Evolutionary conservation across 2,888 invertebrate species (phyloP), one percentile per base, ranked within the genome.

Genomic region (Bombylius discolor): DNA sequence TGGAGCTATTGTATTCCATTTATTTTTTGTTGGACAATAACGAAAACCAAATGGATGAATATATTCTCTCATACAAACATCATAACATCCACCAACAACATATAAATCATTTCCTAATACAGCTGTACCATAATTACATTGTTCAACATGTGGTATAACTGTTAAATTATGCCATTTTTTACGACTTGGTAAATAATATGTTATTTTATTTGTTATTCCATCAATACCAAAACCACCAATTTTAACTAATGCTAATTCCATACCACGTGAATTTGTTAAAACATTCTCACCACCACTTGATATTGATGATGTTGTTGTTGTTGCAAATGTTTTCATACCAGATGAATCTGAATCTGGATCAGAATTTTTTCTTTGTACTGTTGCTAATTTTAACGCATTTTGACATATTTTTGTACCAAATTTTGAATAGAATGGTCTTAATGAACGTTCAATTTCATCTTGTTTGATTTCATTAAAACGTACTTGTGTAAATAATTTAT

Each of bases 21-120:
- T 77, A 64, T 82, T 78, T 34, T 75, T 76, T 34, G 78, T 70
- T 0, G 85, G 83, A 62, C 77, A 78, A 63, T 81, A 82, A 6
- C 81, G 78, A 67, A 85, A 85, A 0, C 85, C 85, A 67, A 84
- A 85, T 0, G 84, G 83, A 72, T 85, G 85, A 54, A 84, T 81
- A 63, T 83, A 81, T 70, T 86, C 85, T 54, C 70, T 69, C 53
- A 84, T 69, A 39, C 78, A 79, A 51, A 83, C 82, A 69, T 85
- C 84, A 65, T 84, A 85, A 62, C 85, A 84, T 1, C 85, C 86
- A 13, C 85, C 86, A 13, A 85, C 79, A 5, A 85, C 79, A 64
- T 81, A 86, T 13, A 86, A 72, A 63, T 82, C 79, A 65, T 86
- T 86, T 59, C 82, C 79, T 11, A 83, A 71, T 1, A 85, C 84